Conservation (phyloP, 2,113 vertebrate species). For the Colistium nudipinnis region DNA sequence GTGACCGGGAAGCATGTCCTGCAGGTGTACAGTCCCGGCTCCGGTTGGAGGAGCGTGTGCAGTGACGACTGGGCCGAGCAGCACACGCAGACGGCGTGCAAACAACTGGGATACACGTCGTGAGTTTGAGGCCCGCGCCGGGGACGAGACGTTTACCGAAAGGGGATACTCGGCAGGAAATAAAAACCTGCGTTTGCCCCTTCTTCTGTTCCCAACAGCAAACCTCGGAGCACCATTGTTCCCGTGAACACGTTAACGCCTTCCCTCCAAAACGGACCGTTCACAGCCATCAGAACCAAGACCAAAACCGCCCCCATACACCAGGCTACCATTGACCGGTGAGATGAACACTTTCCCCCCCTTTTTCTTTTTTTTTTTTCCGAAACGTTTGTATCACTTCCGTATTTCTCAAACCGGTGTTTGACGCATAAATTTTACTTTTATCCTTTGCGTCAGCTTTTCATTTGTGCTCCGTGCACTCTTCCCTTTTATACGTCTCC, state of each 20-base stretch:
- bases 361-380: no score
- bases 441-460: neutral
- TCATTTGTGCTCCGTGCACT: neutral
- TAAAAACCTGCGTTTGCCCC: neutral
- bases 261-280: constrained; percentile 55
- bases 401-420: neutral
- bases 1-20: constrained; percentile 77
- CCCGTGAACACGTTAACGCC: constrained; percentile 26
- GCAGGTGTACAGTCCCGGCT: constrained; percentile 79
- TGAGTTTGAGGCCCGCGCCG: no score
- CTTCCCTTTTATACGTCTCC: neutral
- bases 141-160: neutral
- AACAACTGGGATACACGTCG: constrained; percentile 88
- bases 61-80: constrained; percentile 79
- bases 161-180: neutral
- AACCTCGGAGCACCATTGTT: constrained; percentile 46
- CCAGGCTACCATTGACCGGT: constrained; percentile 63
- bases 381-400: no score
- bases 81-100: constrained; percentile 84
- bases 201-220: constrained; percentile 40
- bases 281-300: constrained; percentile 48
- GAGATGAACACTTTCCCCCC: constrained; percentile 30
- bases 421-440: neutral
- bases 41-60: constrained; percentile 86
- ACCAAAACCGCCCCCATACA: constrained; percentile 47